Percentiles rank a stretch among this genome's conserved stretches.
Conservation (phyloP, 2,113 vertebrate genomes). For the Piliocolobus tephrosceles region DNA sequence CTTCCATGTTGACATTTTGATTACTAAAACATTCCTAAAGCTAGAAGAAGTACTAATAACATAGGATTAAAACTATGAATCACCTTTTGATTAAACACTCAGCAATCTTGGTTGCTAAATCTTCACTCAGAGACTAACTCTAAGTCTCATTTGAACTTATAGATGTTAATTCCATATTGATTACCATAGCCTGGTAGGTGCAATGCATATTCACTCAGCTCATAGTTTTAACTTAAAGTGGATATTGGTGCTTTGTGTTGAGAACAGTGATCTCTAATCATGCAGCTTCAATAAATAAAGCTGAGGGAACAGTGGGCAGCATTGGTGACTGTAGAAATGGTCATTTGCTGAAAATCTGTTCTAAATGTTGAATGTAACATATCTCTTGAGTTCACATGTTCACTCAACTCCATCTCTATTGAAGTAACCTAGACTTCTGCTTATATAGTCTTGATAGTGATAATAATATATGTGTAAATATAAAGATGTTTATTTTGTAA, state of each 20-base stretch:
- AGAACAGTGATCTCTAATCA: not conserved
- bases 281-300: not conserved
- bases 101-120: conserved; percentile 78
- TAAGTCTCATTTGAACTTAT: conserved; percentile 80
- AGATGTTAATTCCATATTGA: conserved; percentile 80
- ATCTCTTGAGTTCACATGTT: not conserved
- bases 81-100: conserved; percentile 81
- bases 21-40: conserved; percentile 66
- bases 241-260: not conserved
- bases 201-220: not conserved
- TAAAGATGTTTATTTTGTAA: not conserved
- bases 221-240: conserved; percentile 25
- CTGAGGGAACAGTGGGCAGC: not conserved
- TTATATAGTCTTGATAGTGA: not conserved
- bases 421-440: not conserved
- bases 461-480: not conserved
- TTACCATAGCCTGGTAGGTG: conserved; percentile 21
- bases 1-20: conserved; percentile 66
- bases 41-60: conserved; percentile 67
- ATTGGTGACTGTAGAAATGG: not conserved
- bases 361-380: not conserved
- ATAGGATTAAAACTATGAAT: conserved; percentile 77
- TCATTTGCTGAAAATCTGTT: not conserved
- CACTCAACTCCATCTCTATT: not conserved
- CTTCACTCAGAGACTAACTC: conserved; percentile 78